Evolutionary conservation across 2,797 vertebrate genomes (phyloP).

Genomic region (Meriones psammophilus): DNA sequence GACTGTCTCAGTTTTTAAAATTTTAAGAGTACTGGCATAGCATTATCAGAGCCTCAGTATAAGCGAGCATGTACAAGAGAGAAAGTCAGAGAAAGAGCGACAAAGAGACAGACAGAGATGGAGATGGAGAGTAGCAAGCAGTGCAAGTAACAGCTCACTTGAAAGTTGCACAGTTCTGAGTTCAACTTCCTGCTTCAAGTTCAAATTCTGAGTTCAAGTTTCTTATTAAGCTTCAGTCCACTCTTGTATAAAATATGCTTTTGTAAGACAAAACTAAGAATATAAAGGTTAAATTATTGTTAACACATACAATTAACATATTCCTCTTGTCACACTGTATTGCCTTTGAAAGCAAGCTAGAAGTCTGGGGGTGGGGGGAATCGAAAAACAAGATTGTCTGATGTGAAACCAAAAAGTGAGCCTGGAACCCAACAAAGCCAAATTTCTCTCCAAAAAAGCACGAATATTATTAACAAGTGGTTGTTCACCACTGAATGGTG

Average conservation of each 20-base stretch:
- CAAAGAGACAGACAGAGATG: no score
- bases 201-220: not conserved
- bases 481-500: not conserved
- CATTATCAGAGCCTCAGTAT: not conserved
- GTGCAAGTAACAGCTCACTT: not conserved
- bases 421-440: constrained; percentile 21
- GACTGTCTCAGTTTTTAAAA: not conserved
- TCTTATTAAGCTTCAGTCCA: not conserved
- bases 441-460: not conserved
- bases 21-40: not conserved
- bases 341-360: not conserved
- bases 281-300: not conserved
- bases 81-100: not conserved
- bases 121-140: not conserved
- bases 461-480: not conserved
- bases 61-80: no score
- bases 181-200: not conserved
- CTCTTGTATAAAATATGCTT: not conserved
- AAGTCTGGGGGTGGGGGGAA: not conserved
- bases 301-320: not conserved
- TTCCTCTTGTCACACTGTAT: not conserved
- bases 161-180: not conserved
- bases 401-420: constrained; percentile 30
- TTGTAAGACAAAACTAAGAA: not conserved
- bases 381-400: not conserved